phyloP scores from a whole-genome alignment of 2,888 invertebrate genomes.

The Steinernema carpocapsae region DNA sequence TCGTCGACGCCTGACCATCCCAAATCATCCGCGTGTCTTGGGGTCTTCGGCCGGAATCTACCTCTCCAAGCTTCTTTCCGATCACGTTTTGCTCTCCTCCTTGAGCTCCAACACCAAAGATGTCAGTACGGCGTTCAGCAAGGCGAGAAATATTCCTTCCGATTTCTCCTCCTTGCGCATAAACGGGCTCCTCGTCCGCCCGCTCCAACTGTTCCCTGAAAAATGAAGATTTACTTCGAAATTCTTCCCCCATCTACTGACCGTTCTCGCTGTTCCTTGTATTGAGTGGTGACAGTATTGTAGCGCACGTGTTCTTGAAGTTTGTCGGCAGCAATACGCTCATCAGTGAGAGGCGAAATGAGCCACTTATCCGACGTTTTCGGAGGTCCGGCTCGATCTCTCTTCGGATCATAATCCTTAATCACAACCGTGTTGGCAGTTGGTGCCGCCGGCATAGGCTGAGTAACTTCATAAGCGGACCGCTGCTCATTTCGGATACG shows the following conservation, averaged over 20 bases:
- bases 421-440: slow-evolving; percentile 80
- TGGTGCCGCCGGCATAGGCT: slow-evolving; percentile 78
- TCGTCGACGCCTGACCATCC: slow-evolving; percentile 97
- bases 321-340: slow-evolving; percentile 93
- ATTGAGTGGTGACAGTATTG: slow-evolving; percentile 69
- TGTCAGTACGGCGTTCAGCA: slow-evolving; percentile 98
- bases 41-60: not conserved
- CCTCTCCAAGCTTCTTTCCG: slow-evolving; percentile 84
- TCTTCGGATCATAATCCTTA: slow-evolving; percentile 94
- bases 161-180: slow-evolving; percentile 84
- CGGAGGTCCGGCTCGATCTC: slow-evolving; percentile 67
- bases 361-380: slow-evolving; percentile 76
- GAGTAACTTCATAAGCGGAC: slow-evolving; percentile 48
- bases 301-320: slow-evolving; percentile 93
- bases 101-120: slow-evolving; percentile 92
- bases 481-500: slow-evolving; percentile 37
- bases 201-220: slow-evolving; percentile 76
- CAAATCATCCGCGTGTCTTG: slow-evolving; percentile 78
- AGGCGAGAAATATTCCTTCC: slow-evolving; percentile 91
- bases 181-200: slow-evolving; percentile 85
- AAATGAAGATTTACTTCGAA: not conserved
- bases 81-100: slow-evolving; percentile 89
- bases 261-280: slow-evolving; percentile 92
- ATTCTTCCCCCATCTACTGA: not conserved
- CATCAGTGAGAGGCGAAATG: slow-evolving; percentile 96